Percentiles rank a stretch among this genome's conserved stretches.
Evolutionary conservation across 2,113 vertebrate species (phyloP).

Genomic region (Eretmochelys imbricata): DNA sequence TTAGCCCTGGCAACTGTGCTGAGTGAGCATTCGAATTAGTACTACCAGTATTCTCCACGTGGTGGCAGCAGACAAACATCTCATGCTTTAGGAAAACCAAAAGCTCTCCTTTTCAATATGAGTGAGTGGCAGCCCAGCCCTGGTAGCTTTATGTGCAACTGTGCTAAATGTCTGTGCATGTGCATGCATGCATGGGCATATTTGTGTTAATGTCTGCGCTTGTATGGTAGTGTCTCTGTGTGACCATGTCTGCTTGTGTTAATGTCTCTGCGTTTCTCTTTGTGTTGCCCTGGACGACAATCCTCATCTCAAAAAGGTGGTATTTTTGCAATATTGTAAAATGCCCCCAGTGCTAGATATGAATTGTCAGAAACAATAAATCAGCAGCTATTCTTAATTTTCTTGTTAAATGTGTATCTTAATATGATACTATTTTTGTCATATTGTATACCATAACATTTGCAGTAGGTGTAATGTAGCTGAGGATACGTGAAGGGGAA

Average conservation of each 20-base stretch:
- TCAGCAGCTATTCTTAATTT: background rate
- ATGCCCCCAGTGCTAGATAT: background rate
- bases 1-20: background rate
- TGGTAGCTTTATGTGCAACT: fast-evolving
- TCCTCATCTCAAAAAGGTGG: background rate
- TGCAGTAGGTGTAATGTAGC: slow-evolving; percentile 6
- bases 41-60: slow-evolving; percentile 1
- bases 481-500: background rate
- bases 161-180: background rate
- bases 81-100: background rate
- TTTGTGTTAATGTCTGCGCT: background rate
- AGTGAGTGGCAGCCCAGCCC: background rate
- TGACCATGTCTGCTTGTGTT: background rate
- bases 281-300: background rate
- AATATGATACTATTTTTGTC: background rate
- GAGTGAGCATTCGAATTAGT: background rate
- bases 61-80: slow-evolving; percentile 66
- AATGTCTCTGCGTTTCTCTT: background rate
- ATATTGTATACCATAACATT: background rate
- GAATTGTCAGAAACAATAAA: background rate
- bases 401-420: slow-evolving; percentile 26
- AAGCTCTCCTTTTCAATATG: background rate
- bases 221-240: background rate
- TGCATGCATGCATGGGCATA: background rate
- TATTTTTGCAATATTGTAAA: background rate